These are phyloP conservation scores for Resseliella maxima DNA, from an alignment of 2,888 invertebrate species.

Conservation along the genomic window DNA sequence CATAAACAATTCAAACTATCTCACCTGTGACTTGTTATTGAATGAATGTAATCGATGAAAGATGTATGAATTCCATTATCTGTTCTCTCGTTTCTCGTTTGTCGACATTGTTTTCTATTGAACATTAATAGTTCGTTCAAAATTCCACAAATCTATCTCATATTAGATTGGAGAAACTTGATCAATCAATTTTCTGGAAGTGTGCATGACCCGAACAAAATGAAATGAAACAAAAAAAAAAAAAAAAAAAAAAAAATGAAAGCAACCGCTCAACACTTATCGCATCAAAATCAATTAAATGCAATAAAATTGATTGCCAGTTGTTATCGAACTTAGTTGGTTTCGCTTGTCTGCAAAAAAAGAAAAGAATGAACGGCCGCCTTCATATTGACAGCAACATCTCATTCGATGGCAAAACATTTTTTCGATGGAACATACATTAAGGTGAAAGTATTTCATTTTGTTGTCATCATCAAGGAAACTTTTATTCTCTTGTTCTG, in stretches of 20 bases:
- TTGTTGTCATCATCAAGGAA: not conserved
- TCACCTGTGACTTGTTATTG: not conserved
- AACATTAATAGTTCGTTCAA: not conserved
- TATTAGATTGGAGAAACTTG: conserved; percentile 1
- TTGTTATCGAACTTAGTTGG: not conserved
- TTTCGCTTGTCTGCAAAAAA: not conserved
- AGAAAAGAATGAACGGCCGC: no score
- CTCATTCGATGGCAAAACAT: no score
- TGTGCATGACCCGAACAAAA: not conserved
- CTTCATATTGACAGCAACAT: no score
- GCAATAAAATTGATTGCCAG: conserved; percentile 6
- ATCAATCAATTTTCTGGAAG: not conserved
- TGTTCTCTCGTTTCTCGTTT: no score
- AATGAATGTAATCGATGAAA: not conserved
- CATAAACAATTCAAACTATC: not conserved
- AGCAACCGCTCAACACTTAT: not conserved
- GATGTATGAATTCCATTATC: not conserved
- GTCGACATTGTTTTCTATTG: not conserved
- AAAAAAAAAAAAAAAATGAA: not conserved
- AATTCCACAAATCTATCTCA: not conserved
- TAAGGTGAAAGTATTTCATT: conserved; percentile 42
- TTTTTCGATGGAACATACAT: not conserved
- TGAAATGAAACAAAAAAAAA: no score
- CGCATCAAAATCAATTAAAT: conserved; percentile 37
- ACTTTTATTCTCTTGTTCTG: not conserved